These are phyloP conservation scores for Bucorvus abyssinicus DNA, from an alignment of 2,797 vertebrate genomes.

Conservation along the genomic window DNA sequence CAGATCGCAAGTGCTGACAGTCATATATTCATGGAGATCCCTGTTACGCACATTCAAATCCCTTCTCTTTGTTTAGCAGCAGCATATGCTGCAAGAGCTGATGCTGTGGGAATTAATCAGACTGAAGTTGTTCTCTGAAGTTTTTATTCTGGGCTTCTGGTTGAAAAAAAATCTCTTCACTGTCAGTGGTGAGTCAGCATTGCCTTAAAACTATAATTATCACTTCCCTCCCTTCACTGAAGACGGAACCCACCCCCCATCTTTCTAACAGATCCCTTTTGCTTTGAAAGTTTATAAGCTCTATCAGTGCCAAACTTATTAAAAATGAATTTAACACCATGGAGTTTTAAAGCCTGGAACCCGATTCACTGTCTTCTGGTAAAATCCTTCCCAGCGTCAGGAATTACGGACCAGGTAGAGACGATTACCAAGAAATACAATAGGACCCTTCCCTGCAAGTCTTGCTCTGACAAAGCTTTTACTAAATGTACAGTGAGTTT, in stretches of 20 bases:
- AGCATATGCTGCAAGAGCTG: neutral
- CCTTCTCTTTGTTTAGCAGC: neutral
- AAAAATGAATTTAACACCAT: neutral
- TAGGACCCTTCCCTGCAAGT: neutral
- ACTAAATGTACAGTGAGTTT: neutral
- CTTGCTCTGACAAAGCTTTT: neutral
- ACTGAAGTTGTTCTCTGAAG: neutral
- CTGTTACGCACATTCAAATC: neutral
- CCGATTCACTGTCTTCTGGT: neutral
- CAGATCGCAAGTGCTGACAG: neutral
- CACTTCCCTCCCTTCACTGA: neutral
- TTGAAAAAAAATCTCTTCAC: slow-evolving; percentile 6
- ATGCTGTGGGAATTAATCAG: slow-evolving; percentile 10
- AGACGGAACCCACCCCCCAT: neutral
- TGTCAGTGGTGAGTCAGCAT: slow-evolving; percentile 40
- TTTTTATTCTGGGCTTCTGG: neutral
- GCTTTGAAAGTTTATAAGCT: slow-evolving; percentile 29
- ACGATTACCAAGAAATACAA: neutral
- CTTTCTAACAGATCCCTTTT: neutral
- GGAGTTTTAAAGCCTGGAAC: neutral
- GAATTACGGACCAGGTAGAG: neutral
- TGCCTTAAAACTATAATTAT: neutral
- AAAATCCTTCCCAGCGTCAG: neutral
- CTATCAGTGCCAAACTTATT: neutral
- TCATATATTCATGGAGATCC: neutral